These are phyloP conservation scores for Diacarnus erythraeanus DNA, from an alignment of 37 sponge, comb jelly and placozoan species.

Conservation along the genomic window DNA sequence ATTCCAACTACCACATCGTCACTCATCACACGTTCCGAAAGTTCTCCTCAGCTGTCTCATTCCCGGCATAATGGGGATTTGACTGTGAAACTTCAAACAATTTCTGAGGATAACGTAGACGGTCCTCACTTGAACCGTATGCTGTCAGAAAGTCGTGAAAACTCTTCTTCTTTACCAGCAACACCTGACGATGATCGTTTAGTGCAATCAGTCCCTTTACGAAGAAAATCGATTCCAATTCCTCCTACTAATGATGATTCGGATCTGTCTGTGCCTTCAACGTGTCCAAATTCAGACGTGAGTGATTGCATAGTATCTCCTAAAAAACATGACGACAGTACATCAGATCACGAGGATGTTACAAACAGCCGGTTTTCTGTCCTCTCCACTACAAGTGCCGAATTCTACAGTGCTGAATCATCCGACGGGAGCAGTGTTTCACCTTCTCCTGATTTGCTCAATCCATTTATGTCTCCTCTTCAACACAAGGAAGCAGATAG, in stretches of 20 bases:
- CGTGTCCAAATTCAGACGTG: no score
- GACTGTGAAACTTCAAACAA: not conserved
- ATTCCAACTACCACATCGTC: not conserved
- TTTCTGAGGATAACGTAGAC: conserved; percentile 14
- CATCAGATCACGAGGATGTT: not conserved
- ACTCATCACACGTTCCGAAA: conserved; percentile 2
- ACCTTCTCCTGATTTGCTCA: conserved; percentile 5
- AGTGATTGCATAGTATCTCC: not conserved
- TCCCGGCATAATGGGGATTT: not conserved
- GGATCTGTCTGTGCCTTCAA: not conserved
- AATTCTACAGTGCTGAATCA: conserved; percentile 27
- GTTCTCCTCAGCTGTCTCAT: conserved; percentile 17
- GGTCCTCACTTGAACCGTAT: not conserved
- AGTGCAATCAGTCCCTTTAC: conserved; percentile 1
- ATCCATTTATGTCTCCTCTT: no score
- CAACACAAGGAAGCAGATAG: not conserved
- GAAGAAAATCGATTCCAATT: not conserved
- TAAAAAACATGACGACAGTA: not conserved
- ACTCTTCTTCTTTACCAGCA: not conserved
- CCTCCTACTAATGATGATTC: not conserved
- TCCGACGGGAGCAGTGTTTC: not conserved
- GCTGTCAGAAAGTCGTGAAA: not conserved
- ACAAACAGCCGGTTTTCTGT: conserved; percentile 19
- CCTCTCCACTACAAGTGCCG: conserved; percentile 19
- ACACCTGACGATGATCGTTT: not conserved